phyloP scores from a whole-genome alignment of 2,113 vertebrate species.

The Motacilla tschutschensis region DNA sequence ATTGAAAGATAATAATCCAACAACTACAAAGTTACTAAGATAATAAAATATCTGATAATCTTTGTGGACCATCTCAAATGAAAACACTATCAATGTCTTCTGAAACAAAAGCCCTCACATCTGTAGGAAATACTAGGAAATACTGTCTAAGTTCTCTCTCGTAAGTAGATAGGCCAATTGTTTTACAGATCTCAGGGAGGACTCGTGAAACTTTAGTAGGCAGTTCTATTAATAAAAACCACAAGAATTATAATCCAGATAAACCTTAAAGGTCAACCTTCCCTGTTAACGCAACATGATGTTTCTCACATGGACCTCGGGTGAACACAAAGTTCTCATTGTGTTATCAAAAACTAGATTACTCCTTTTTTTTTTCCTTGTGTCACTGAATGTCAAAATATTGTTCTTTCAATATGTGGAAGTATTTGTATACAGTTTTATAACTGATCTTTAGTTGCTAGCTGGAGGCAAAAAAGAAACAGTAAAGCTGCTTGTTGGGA shows the following conservation, averaged over 20 bases:
- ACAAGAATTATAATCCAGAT: slow-evolving; percentile 33
- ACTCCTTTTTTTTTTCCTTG: not conserved
- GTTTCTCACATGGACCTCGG: slow-evolving; percentile 58
- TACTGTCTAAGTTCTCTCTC: slow-evolving; percentile 7
- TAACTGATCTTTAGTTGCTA: slow-evolving; percentile 71
- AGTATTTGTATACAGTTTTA: slow-evolving; percentile 74
- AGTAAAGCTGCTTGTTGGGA: slow-evolving; percentile 69
- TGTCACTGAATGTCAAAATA: slow-evolving; percentile 78
- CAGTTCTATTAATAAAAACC: slow-evolving; percentile 33
- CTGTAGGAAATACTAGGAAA: slow-evolving; percentile 50
- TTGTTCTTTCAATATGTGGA: slow-evolving; percentile 72
- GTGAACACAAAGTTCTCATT: slow-evolving; percentile 62
- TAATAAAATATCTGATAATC: slow-evolving; percentile 55
- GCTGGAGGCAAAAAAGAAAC: slow-evolving; percentile 74
- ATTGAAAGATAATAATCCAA: slow-evolving; percentile 28
- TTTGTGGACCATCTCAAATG: slow-evolving; percentile 45
- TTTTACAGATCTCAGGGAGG: slow-evolving; percentile 38
- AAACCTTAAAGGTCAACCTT: slow-evolving; percentile 54
- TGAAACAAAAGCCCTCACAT: slow-evolving; percentile 55
- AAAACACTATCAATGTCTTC: slow-evolving; percentile 44
- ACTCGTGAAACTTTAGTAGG: slow-evolving; percentile 18
- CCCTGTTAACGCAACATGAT: slow-evolving; percentile 41
- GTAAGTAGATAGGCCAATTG: slow-evolving; percentile 31
- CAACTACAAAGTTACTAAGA: slow-evolving; percentile 45
- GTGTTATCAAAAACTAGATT: slow-evolving; percentile 66